Base-by-base conservation (phyloP, 2,888 invertebrate genomes). In the Caenorhabditis doughertyi region DNA sequence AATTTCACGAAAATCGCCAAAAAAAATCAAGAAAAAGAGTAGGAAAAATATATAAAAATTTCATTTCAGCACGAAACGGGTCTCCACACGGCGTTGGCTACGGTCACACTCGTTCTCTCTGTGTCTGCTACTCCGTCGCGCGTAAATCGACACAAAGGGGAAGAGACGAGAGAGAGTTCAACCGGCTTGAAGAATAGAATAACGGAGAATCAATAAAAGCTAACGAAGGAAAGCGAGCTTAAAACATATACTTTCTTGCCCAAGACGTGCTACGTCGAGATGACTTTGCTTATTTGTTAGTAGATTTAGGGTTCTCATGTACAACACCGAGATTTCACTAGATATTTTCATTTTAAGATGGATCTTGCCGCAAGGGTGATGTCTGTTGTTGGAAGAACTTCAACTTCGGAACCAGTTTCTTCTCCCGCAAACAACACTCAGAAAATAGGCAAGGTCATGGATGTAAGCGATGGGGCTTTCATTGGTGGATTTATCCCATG, bases 401-500 rank as follows among this genome's bases (percentile, higher is more conserved):
- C 82, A 21, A 23, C 56, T 23, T 76, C 72, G 11, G 71, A 81
- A 8, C 23, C 55, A 9, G 18, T 51, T 32, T 29, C 76, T 8
- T 35, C 73, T 49, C 67, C 83, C 21, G 65, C 77, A 4, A 64
- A 73, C 47, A 65, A 47, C 25, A n/a, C 67, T 16, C 53, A 68
- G 11, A 79, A 53, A 27, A 72, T 90, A 11, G 90, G 90, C 32
- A 88, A 89, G 86, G 90, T 90, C 8, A 86, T 90, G 44, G 90
- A 90, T 71, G 88, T 89, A 77, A 83, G 89, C 35, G 90, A 90
- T 39, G 80, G 87, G 9, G 84, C 84, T 32, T 85, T 88, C 32
- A 87, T 90, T 60, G 88, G 88, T 1, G 90, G 89, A 29, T 81
- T 90, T 51, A 85, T 90, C 39, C 90, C 90, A 32, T 87, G 90